Conservation (phyloP, 1,140 invertebrate genomes). For the Leptopilina clavipes region DNA sequence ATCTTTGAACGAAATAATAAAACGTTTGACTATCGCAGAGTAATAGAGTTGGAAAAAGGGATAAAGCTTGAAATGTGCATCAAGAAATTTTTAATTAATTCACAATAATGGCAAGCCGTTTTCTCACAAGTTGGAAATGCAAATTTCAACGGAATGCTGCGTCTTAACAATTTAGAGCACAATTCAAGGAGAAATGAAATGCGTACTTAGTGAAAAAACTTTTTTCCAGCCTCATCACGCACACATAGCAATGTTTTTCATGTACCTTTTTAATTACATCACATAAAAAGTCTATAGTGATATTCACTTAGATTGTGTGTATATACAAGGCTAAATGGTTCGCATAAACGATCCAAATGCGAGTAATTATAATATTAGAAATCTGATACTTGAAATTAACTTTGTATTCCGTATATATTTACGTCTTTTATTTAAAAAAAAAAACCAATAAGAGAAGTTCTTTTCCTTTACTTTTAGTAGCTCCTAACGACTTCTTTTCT, state of each 20-base stretch:
- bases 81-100: slow-evolving; percentile 3
- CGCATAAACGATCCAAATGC: neutral
- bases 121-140: slow-evolving; percentile 1
- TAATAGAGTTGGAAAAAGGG: neutral
- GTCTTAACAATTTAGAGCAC: slow-evolving; percentile 3
- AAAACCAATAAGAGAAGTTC: neutral
- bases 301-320: neutral
- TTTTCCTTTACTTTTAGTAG: slow-evolving; percentile 4
- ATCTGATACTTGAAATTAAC: neutral
- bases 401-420: neutral
- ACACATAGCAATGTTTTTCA: neutral
- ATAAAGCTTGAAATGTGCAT: neutral
- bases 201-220: neutral
- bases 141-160: neutral
- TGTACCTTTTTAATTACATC: neutral
- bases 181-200: neutral
- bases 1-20: neutral
- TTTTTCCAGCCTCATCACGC: neutral
- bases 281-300: neutral
- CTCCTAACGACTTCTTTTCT: slow-evolving; percentile 1
- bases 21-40: neutral
- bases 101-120: neutral
- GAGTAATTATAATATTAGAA: slow-evolving; percentile 10
- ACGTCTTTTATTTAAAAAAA: neutral
- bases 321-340: neutral